Conservation (phyloP, 1,140 invertebrate genomes). For the Drosophila lacteicornis region DNA sequence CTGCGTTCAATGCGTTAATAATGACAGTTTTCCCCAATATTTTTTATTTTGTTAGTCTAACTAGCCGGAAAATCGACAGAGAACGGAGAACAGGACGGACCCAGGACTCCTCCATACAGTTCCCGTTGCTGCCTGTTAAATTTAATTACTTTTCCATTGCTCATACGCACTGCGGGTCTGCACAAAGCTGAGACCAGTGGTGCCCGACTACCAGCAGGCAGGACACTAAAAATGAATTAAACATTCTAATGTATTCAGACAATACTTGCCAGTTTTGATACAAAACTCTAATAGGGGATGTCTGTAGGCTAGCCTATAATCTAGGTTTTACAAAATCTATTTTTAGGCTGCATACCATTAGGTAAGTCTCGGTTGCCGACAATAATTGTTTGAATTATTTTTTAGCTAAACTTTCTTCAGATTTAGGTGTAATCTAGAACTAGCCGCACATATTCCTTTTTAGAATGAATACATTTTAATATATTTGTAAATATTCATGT, state of each 20-base stretch:
- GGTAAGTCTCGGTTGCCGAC: too few relatives aligned
- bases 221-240: not conserved
- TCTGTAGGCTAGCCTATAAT: too few relatives aligned
- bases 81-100: constrained; percentile 5
- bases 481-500: not conserved
- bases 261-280: too few relatives aligned
- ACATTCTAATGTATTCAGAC: not conserved
- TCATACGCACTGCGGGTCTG: constrained; percentile 72
- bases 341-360: too few relatives aligned
- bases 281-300: too few relatives aligned
- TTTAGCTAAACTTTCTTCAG: too few relatives aligned
- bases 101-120: constrained; percentile 24
- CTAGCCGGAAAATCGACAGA: constrained; percentile 57
- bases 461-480: too few relatives aligned
- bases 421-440: too few relatives aligned
- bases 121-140: constrained; percentile 67
- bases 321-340: too few relatives aligned
- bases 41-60: constrained; percentile 54
- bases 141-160: constrained; percentile 85
- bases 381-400: too few relatives aligned
- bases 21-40: constrained; percentile 73
- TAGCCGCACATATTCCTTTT: too few relatives aligned
- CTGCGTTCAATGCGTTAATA: constrained; percentile 78
- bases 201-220: not conserved
- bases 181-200: constrained; percentile 16